These are phyloP conservation scores for Pterocles orientalis DNA, from an alignment of 2,113 vertebrate species.

Conservation along the genomic window DNA sequence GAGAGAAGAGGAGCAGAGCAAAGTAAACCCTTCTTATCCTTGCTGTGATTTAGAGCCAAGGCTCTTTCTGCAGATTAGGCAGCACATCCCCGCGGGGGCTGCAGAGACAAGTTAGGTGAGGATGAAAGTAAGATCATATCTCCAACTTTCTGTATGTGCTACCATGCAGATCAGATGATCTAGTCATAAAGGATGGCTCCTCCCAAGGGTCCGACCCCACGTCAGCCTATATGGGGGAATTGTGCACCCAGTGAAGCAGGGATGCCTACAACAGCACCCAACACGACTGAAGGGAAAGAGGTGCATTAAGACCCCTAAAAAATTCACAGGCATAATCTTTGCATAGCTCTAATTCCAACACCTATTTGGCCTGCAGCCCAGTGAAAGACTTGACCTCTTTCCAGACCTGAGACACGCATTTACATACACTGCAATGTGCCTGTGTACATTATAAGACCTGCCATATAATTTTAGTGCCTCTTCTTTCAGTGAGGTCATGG, in stretches of 20 bases:
- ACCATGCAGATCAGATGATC: conserved; percentile 7
- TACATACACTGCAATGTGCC: background rate
- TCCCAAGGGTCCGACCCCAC: background rate
- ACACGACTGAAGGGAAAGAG: rapidly evolving
- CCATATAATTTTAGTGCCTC: background rate
- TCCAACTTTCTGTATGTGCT: background rate
- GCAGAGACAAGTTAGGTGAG: conserved; percentile 8
- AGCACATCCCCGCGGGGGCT: background rate
- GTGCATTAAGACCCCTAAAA: background rate
- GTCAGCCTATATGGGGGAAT: background rate
- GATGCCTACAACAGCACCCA: background rate
- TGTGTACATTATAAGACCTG: background rate
- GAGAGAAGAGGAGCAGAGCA: background rate
- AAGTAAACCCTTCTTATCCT: conserved; percentile 1
- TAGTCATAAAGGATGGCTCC: background rate
- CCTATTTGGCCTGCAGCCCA: conserved; percentile 24
- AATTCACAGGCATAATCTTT: conserved; percentile 15
- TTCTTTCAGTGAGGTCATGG: background rate
- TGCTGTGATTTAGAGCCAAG: background rate
- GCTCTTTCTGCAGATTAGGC: background rate
- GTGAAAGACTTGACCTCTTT: background rate
- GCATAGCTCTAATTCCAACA: conserved; percentile 13
- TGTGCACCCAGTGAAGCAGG: background rate
- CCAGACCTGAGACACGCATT: conserved; percentile 6
- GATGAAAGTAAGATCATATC: background rate